Base-by-base conservation (phyloP, 2,888 invertebrate species). In the Capitulum mitella region DNA sequence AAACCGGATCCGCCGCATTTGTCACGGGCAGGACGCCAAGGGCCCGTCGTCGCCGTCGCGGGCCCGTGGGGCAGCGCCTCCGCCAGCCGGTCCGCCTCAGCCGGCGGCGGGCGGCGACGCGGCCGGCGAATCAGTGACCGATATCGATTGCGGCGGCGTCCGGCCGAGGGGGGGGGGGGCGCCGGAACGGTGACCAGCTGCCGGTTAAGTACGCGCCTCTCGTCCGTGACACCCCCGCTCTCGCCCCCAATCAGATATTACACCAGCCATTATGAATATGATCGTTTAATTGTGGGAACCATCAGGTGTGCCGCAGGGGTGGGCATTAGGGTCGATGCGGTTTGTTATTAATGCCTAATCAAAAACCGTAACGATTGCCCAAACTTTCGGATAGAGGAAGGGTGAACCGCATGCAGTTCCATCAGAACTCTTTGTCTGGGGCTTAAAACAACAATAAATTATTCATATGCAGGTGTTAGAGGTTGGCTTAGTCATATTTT, bases 201-300 rank as follows among this genome's bases (percentile, higher is more conserved):
- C 32, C 32, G 58, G n/a, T 19, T 29, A 34, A 34, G 64, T 34
- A 19, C 64, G 8, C 34, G 32, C 16, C 64, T 64, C 64, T 64
- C 64, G 64, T 32, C 64, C 64, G 64, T 64, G 34, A 64, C 64
- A 64, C 64, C 64, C 64, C 14, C 34, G 34, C 34, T 19, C 64
- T 34, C 64, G 64, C 64, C 19, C 34, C 64, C 64, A 64, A 64
- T 64, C 64, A 34, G 34, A 64, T 64, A 64, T 64, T 64, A 34
- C 64, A 64, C 64, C 34, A 64, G 64, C 64, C 64, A 64, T 64
- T 64, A 64, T 64, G 32, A 34, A 64, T 64, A 64, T 64, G 64
- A 64, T 64, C 64, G 64, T 64, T 64, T 64, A 64, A 64, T 64
- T 64, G 64, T 64, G 64, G 64, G 64, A 64, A 64, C 32, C 64